Evolutionary conservation across 2,797 vertebrate species (phyloP), one percentile per base, ranked within the genome.

Genomic region (Emys orbicularis): DNA sequence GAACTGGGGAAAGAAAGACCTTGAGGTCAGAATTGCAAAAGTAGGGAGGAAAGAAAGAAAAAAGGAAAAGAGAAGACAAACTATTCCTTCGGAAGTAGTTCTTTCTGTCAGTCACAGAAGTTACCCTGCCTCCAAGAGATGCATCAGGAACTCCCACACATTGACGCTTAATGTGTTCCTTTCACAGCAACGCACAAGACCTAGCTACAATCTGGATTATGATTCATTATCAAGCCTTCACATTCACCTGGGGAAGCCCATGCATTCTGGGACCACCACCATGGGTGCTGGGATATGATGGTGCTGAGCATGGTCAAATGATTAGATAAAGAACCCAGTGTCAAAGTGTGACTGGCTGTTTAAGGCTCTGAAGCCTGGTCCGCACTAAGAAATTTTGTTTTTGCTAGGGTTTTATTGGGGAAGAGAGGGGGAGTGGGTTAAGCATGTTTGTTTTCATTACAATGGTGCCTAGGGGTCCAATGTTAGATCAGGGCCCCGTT

Each of bases 81-180:
- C 23, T 19, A 3, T 0, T 0, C 5, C 44, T 47, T 72, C 65
- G 74, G 59, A 12, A 34, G 41, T 37, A 0, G 2, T 11, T 18
- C 8, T 27, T 44, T 9, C 4, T 54, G 61, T 84, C 61, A 77
- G 6, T 76, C 83, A 79, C 37, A 52, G 29, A 76, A 65, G n/a
- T 90, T 82, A 11, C 5, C 8, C 16, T 16, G 47, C 15, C 86
- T 84, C 52, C 49, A 77, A 84, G 59, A n/a, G n/a, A n/a, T n/a
- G n/a, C 12, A 44, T 41, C 23, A 74, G 41, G 44, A 47, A 29
- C 27, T 47, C 41, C 25, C 41, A 47, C 41, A 13, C 44, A 16
- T 76, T 76, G 3, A 16, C 1, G 7, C 12, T 47, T 8, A 47
- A 76, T 25, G 7, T 25, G 41, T 76, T 47, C 25, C 41, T 76